These are phyloP conservation scores for Lithosia quadra DNA, from an alignment of 2,888 invertebrate genomes.

Conservation along the genomic window DNA sequence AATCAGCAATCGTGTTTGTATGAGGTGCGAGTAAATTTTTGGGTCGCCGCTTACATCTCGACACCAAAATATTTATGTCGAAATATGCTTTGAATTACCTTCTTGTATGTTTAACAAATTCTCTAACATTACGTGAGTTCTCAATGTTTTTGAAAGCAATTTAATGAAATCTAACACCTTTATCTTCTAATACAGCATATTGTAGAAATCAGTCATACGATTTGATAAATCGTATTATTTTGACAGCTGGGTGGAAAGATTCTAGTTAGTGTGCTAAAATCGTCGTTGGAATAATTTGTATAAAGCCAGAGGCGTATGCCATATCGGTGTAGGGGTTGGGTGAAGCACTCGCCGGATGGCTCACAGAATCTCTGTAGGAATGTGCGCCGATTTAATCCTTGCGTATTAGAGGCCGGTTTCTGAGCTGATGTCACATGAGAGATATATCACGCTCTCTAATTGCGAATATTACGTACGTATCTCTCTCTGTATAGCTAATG, in stretches of 20 bases:
- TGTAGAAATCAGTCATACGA: neutral
- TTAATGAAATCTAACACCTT: neutral
- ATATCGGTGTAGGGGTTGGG: slow-evolving; percentile 48
- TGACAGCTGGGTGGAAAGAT: slow-evolving; percentile 53
- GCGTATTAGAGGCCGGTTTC: slow-evolving; percentile 55
- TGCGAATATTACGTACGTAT: slow-evolving; percentile 58
- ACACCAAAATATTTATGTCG: slow-evolving; percentile 61
- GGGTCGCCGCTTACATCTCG: slow-evolving; percentile 66
- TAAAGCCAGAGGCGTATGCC: slow-evolving; percentile 53
- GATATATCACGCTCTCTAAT: slow-evolving; percentile 69
- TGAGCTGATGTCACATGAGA: slow-evolving; percentile 61
- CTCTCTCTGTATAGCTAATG: slow-evolving; percentile 49
- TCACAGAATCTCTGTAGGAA: slow-evolving; percentile 62
- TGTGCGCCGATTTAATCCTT: slow-evolving; percentile 69
- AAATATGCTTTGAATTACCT: slow-evolving; percentile 62
- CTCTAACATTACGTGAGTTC: slow-evolving; percentile 33
- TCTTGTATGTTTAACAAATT: slow-evolving; percentile 45
- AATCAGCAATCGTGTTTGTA: slow-evolving; percentile 59
- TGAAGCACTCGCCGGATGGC: slow-evolving; percentile 35
- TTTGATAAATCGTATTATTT: slow-evolving; percentile 47
- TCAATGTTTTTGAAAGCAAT: slow-evolving; percentile 29
- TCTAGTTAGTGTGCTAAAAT: slow-evolving; percentile 55
- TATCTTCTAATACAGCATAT: neutral
- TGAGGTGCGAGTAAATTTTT: slow-evolving; percentile 65
- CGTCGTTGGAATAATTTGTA: slow-evolving; percentile 64